phyloP scores from a whole-genome alignment of 1,140 invertebrate genomes.

The Euschistus heros region DNA sequence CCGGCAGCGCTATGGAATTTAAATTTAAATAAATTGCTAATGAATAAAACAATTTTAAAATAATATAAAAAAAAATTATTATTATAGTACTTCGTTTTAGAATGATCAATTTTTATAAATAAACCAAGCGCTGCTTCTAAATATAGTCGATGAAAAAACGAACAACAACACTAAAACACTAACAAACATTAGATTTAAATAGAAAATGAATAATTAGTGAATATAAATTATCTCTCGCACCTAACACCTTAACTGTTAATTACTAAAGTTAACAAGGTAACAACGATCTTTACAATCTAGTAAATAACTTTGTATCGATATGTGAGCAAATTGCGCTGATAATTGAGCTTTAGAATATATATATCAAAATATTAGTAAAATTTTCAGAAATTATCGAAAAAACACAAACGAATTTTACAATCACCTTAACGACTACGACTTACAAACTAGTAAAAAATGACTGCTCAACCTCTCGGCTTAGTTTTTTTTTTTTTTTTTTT shows the following conservation, averaged over 20 bases:
- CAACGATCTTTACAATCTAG: background rate
- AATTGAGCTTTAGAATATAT: background rate
- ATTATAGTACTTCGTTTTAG: too few species aligned
- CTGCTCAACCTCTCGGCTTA: background rate
- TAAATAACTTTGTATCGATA: background rate
- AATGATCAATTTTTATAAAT: too few species aligned
- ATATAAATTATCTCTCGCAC: background rate
- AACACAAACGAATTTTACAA: conserved; percentile 3
- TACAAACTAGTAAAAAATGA: background rate
- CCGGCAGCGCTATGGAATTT: too few species aligned
- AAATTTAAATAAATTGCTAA: too few species aligned
- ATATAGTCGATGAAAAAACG: background rate
- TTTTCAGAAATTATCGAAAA: background rate
- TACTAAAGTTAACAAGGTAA: background rate
- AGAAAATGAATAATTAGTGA: background rate
- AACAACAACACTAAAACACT: background rate
- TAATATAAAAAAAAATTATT: too few species aligned
- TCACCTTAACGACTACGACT: background rate
- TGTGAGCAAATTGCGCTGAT: conserved; percentile 5
- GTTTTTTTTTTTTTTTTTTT: background rate
- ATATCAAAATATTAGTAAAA: background rate
- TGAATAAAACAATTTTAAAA: too few species aligned
- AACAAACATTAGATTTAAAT: background rate
- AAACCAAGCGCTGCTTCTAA: background rate
- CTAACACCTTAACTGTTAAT: background rate